Percentiles rank a stretch among this genome's conserved stretches.
phyloP scores from a whole-genome alignment of 2,797 vertebrate genomes.

The Steatocranus sp. region DNA sequence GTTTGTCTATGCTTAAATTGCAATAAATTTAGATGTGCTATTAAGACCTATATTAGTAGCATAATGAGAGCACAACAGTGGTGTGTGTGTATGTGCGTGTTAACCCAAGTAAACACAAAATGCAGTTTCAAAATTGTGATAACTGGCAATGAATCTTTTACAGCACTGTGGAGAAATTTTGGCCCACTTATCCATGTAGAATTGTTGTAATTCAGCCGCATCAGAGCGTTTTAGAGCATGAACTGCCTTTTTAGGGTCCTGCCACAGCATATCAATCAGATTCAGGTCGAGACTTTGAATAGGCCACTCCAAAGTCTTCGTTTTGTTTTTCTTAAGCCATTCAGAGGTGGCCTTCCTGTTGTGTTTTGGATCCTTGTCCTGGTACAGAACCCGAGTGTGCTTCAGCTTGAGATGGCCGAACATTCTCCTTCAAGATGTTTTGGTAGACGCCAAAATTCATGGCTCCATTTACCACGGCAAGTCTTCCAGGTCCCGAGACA shows the following conservation, averaged over 20 bases:
- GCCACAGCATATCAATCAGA: neutral
- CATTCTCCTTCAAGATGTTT: neutral
- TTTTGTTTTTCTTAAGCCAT: neutral
- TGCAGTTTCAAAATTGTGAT: rapidly evolving
- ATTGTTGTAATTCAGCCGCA: neutral
- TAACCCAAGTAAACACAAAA: neutral
- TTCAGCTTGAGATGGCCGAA: neutral
- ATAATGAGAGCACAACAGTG: neutral
- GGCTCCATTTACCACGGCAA: neutral
- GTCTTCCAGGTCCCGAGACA: neutral
- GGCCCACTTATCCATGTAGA: neutral
- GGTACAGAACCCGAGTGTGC: neutral
- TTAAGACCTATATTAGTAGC: neutral
- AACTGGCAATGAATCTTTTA: neutral
- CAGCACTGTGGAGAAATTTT: neutral
- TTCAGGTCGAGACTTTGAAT: neutral
- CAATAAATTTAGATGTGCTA: neutral
- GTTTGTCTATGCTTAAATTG: neutral
- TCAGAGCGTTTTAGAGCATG: neutral
- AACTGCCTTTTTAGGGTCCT: neutral
- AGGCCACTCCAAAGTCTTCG: neutral
- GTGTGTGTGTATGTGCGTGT: neutral
- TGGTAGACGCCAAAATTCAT: neutral
- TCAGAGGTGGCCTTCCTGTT: neutral
- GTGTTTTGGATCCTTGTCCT: neutral